Conservation (phyloP, 2,113 vertebrate genomes). For the Anas platyrhynchos region DNA sequence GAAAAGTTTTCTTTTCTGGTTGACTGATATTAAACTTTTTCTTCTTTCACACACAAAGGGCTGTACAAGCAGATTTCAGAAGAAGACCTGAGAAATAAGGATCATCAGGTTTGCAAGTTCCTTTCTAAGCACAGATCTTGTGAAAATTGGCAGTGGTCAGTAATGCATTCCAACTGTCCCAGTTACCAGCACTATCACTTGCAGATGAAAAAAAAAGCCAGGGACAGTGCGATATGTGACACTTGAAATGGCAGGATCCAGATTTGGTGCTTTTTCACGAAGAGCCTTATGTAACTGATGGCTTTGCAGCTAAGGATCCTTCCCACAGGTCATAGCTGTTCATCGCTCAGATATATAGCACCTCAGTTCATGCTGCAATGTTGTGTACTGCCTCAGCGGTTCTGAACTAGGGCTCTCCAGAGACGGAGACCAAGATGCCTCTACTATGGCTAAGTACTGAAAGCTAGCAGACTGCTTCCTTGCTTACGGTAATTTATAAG, state of each 20-base stretch:
- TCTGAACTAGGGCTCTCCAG: constrained; percentile 8
- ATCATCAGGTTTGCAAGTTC: background rate
- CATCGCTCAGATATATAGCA: background rate
- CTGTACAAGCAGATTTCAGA: background rate
- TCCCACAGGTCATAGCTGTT: background rate
- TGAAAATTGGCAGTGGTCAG: background rate
- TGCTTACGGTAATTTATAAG: constrained; percentile 24
- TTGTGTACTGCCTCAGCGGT: background rate
- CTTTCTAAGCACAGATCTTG: background rate
- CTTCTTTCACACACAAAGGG: background rate
- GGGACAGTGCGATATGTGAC: background rate
- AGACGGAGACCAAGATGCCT: background rate
- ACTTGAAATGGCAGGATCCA: background rate
- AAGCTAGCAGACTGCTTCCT: background rate
- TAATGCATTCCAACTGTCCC: background rate
- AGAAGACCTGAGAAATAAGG: background rate
- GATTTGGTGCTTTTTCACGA: background rate
- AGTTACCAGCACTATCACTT: background rate
- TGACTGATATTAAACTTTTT: background rate
- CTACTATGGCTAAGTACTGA: background rate
- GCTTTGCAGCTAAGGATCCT: background rate
- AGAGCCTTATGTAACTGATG: background rate
- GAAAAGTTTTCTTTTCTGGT: background rate
- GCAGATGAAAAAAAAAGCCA: background rate
- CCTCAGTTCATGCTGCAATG: background rate